These are phyloP conservation scores for Neotoxoptera formosana DNA, from an alignment of 1,140 invertebrate genomes.

Conservation along the genomic window DNA sequence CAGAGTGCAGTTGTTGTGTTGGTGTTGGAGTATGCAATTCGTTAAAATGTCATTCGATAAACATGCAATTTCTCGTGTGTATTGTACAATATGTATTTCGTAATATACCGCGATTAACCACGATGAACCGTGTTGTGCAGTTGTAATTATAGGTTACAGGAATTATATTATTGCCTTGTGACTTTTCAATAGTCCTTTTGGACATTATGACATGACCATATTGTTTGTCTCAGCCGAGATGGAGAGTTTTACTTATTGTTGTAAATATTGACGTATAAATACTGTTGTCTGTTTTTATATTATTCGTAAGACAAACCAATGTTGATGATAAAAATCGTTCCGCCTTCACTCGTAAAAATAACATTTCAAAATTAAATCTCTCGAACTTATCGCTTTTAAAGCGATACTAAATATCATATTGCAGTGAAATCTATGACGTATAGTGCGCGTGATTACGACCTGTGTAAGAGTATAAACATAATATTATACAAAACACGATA, in stretches of 20 bases:
- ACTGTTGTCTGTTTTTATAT: neutral
- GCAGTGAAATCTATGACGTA: neutral
- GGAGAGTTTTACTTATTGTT: neutral
- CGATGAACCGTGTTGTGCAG: neutral
- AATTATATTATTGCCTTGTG: neutral
- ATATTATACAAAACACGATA: too few species aligned
- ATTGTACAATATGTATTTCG: neutral
- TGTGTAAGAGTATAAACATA: too few species aligned
- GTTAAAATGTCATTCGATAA: neutral
- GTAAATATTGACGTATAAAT: neutral
- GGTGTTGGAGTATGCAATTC: neutral
- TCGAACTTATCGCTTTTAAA: neutral
- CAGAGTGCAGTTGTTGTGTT: neutral
- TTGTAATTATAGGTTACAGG: too few species aligned
- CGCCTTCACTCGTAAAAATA: neutral
- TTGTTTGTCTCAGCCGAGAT: neutral
- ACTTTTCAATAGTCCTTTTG: neutral
- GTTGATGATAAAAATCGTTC: neutral
- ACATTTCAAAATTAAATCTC: neutral
- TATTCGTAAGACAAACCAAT: neutral
- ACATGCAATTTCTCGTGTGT: neutral
- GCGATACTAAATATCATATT: neutral
- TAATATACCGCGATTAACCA: neutral
- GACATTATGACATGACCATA: neutral
- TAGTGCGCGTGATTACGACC: neutral